Evolutionary conservation across 2,888 invertebrate genomes (phyloP), one percentile per base, ranked within the genome.

Genomic region (Netelia inedita): DNA sequence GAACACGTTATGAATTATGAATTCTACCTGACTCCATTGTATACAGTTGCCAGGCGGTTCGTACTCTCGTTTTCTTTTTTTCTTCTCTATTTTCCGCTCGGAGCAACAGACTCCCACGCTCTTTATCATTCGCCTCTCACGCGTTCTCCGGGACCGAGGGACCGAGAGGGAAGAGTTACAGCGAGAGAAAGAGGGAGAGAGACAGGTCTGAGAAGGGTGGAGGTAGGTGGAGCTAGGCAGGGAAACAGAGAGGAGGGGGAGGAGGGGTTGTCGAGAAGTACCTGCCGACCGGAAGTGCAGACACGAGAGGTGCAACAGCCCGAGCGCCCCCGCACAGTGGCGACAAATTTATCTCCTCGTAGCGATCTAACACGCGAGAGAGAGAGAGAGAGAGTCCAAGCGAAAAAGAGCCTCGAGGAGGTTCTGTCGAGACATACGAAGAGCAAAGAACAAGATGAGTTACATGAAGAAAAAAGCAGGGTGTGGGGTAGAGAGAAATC

Each of bases 221-320:
- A 35, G 5, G 35, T 35, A 35, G 35, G 6, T 35, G 35, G 35
- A 6, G 35, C 35, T 6, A 6, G 3, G n/a, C 16, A 41, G 43
- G 19, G 23, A 53, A 11, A 50, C 41, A 41, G 21, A 72, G 43
- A 57, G 61, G 46, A 9, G 14, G 28, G 46, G n/a, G 3, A 16
- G 43, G 16, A 46, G 65, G n/a, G 28, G 11, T 61, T 43, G 55
- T 69, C 61, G 81, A 73, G 84, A 53, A 75, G 59, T 82, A 82
- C 79, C 82, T 76, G 82, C 23, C 79, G 75, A 73, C 85, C 85
- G 85, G 85, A 85, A 85, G 85, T 68, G 79, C 72, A 75, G 65
- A 79, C 82, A 78, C 71, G 66, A 79, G 59, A 82, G 74, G 82
- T 55, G 79, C 78, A 81, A 76, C 50, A 71, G 55, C 57, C 28